These are phyloP conservation scores for Listrodromus nycthemerus DNA, from an alignment of 2,888 invertebrate species.

Conservation along the genomic window DNA sequence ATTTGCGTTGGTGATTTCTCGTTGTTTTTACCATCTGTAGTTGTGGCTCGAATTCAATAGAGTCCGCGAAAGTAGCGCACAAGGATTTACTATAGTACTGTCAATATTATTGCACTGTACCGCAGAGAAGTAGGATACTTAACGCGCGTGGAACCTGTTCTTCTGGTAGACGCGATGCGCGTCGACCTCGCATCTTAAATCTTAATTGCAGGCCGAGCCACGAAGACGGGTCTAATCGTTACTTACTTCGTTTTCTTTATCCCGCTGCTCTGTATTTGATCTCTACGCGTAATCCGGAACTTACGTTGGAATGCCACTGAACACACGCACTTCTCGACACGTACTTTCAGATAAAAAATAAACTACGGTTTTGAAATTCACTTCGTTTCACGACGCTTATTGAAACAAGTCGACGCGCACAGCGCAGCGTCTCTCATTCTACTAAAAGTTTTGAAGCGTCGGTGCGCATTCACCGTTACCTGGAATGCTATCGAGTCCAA, in stretches of 20 bases:
- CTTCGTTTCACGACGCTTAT: constrained; percentile 16
- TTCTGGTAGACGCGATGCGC: constrained; percentile 42
- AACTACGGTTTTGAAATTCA: constrained; percentile 12
- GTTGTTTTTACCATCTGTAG: neutral
- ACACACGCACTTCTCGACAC: constrained; percentile 30
- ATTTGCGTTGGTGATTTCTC: neutral
- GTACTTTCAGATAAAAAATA: neutral
- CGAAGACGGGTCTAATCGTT: neutral
- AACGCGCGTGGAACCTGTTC: constrained; percentile 56
- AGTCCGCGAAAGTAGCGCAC: neutral
- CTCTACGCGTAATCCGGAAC: constrained; percentile 49
- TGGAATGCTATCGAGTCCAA: constrained; percentile 38
- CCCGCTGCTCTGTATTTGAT: neutral
- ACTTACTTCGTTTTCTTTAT: constrained; percentile 13
- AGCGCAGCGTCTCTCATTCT: constrained; percentile 57
- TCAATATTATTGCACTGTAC: constrained; percentile 32
- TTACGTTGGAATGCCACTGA: constrained; percentile 34
- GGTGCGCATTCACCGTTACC: constrained; percentile 16
- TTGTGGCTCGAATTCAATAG: neutral
- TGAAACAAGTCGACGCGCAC: constrained; percentile 49
- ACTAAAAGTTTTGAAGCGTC: constrained; percentile 53
- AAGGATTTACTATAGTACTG: constrained; percentile 11
- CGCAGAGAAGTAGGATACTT: constrained; percentile 2
- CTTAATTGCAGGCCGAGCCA: constrained; percentile 26
- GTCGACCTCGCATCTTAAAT: constrained; percentile 33